Percentiles rank a stretch among this genome's conserved stretches.
Evolutionary conservation across 2,113 vertebrate species (phyloP).

Genomic region (Amphiprion ocellaris): DNA sequence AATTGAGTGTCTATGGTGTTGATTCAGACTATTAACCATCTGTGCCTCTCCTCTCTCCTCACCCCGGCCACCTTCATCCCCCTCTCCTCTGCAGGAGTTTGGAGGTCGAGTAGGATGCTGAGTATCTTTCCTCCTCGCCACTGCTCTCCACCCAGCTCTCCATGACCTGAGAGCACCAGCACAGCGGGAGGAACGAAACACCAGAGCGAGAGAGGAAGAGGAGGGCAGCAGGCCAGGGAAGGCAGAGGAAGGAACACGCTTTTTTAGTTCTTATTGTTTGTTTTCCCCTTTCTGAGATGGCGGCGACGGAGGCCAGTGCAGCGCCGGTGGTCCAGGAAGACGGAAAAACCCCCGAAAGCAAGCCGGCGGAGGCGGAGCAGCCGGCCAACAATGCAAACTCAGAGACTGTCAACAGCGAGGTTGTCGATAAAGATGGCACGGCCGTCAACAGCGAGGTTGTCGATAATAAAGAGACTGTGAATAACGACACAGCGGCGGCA

Average conservation of each 20-base stretch:
- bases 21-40: constrained; percentile 70
- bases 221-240: constrained; percentile 68
- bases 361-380: constrained; percentile 67
- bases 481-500: constrained; percentile 57
- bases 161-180: constrained; percentile 77
- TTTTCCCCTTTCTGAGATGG: constrained; percentile 77
- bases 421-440: constrained; percentile 54
- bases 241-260: constrained; percentile 51
- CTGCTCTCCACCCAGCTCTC: constrained; percentile 66
- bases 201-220: constrained; percentile 59
- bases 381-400: constrained; percentile 51
- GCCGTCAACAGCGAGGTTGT: constrained; percentile 63
- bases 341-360: constrained; percentile 73
- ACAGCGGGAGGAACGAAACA: constrained; percentile 65
- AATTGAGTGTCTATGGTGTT: constrained; percentile 44
- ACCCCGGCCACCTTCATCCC: neutral
- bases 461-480: constrained; percentile 76
- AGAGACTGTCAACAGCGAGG: constrained; percentile 71
- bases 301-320: constrained; percentile 81
- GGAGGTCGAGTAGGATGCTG: constrained; percentile 82
- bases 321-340: constrained; percentile 82
- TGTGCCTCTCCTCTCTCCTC: constrained; percentile 30
- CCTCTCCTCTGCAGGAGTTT: constrained; percentile 64
- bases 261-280: constrained; percentile 56
- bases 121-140: constrained; percentile 67